Base-by-base conservation (phyloP, 2,113 vertebrate genomes). In the Zeus faber region DNA sequence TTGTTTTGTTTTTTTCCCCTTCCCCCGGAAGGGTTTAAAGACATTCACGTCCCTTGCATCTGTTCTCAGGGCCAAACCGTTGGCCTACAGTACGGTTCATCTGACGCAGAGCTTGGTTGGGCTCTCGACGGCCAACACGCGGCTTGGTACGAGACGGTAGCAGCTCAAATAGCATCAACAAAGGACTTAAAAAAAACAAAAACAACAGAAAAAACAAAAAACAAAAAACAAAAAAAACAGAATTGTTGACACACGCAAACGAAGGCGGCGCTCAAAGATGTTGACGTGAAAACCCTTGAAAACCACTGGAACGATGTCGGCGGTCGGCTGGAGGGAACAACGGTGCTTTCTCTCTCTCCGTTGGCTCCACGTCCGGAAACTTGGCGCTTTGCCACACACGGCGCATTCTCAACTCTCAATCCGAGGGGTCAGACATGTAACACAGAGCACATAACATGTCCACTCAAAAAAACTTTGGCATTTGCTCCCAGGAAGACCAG, bases 401-500 rank as follows among this genome's bases (percentile, higher is more conserved):
- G 50, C 56, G 35, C 11, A 58, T 54, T 54, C 26, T 58, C 37
- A 54, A 9, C 48, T 20, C 21, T 54, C 22, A 29, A 49, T 43
- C 26, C 53, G 25, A 18, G 1, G n/a, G n/a, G n/a, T n/a, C n/a
- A n/a, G n/a, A 37, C n/a, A 37, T 60, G 63, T 29, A 60, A 64
- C 49, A 49, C 50, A 41, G 39, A 39, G 49, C 50, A 16, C 6
- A 64, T 27, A 53, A 49, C 9, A 23, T 51, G 45, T 7, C 50
- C 57, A 51, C 53, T 50, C 21, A 57, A 39, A 33, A 57, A 35
- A 44, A 62, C 54, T 65, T 64, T 72, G 77, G 65, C 70, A 67
- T 65, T 57, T 62, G 61, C 62, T 63, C 52, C 58, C 70, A 49
- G 74, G 73, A 77, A 72, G 68, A 52, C 83, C 81, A 62, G 83